phyloP scores from a whole-genome alignment of 2,797 vertebrate genomes.

The Peromyscus melanophrys region DNA sequence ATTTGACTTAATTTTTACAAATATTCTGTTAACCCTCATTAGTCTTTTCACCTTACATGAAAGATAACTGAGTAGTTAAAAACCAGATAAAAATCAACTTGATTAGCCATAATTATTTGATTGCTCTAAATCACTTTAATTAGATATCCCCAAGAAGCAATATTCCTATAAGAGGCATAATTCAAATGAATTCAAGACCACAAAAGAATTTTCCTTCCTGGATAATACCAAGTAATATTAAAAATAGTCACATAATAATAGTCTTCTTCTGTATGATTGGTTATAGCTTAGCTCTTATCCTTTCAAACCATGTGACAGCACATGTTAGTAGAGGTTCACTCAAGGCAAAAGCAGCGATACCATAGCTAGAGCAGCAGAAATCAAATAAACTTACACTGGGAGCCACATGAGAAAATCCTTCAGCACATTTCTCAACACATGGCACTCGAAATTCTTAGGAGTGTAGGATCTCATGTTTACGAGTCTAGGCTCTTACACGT shows the following conservation, averaged over 20 bases:
- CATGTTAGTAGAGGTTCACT: not conserved
- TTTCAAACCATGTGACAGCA: not conserved
- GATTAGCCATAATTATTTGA: not conserved
- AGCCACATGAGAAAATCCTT: too few species aligned
- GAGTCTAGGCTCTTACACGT: too few species aligned
- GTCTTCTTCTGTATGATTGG: not conserved
- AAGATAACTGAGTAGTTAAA: not conserved
- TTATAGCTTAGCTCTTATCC: not conserved
- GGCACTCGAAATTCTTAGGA: too few species aligned
- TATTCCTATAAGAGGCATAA: not conserved
- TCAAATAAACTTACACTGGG: not conserved
- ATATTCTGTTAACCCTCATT: not conserved
- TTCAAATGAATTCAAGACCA: not conserved
- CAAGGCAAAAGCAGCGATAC: not conserved
- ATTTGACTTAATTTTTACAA: not conserved
- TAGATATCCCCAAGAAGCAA: not conserved
- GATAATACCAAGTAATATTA: not conserved
- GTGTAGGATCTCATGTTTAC: too few species aligned
- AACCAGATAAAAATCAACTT: not conserved
- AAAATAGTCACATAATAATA: not conserved
- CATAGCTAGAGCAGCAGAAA: not conserved
- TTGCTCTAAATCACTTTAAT: not conserved
- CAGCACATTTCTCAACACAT: too few species aligned
- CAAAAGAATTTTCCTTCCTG: not conserved
- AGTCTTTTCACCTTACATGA: not conserved